Evolutionary conservation across 2,888 invertebrate species (phyloP), one percentile per base, ranked within the genome.

Genomic region (Chalcis sispes): DNA sequence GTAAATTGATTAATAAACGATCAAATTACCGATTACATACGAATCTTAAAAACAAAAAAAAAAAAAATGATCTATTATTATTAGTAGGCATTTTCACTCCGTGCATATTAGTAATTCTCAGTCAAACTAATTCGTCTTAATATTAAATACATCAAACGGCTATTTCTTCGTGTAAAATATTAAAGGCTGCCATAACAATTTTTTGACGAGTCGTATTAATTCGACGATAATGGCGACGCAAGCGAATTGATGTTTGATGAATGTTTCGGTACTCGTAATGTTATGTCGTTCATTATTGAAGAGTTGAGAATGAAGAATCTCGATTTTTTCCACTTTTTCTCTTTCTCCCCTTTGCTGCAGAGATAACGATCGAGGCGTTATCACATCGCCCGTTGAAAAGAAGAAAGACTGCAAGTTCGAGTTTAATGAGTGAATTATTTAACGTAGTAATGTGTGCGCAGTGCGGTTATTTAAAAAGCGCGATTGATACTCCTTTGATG

Each of bases 381-480:
- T 32, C 50, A 13, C 8, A 8, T 8, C 32, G 64, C 48, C 46
- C 25, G 50, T 23, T 54, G 50, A 54, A 54, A 66, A 25, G 61
- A 42, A 58, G 58, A 64, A 50, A 64, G 64, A 64, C 50, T 64
- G 66, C 52, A 54, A 54, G 54, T 66, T 66, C 66, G 40, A 54
- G 66, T 40, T 66, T 66, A 4, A 40, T 15, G 15, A 36, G 15
- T 66, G 54, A 66, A 66, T 54, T 36, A 66, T 54, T 52, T 36
- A 66, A 40, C 40, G 20, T 15, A 15, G 36, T 20, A 13, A n/a
- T 58, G 23, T 18, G 62, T n/a, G 62, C 42, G 62, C 8, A 15
- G 10, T n/a, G 46, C 46, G 36, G 20, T 59, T 15, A n/a, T 3
- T 13, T 10, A n/a, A 64, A 5, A 29, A 29, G 62, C 48, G 48